Percentiles rank a stretch among this genome's conserved stretches.
phyloP scores from a whole-genome alignment of 1,140 invertebrate genomes.

The Cyrtorhinus lividipennis region DNA sequence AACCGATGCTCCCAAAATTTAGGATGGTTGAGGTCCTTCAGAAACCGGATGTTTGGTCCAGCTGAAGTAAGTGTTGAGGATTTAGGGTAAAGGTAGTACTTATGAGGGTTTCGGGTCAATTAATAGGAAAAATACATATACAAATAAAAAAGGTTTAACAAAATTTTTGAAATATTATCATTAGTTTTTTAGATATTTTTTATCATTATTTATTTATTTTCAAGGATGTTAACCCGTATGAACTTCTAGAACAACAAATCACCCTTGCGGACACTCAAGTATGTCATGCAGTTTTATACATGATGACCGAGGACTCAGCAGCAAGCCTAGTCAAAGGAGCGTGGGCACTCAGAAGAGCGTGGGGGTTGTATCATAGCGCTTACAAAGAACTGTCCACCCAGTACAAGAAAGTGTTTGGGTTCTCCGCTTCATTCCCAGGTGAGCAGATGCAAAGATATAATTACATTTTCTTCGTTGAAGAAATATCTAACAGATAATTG shows the following conservation, averaged over 20 bases:
- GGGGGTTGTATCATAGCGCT: conserved; percentile 54
- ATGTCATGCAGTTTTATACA: conserved; percentile 44
- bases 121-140: no score
- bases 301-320: conserved; percentile 49
- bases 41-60: conserved; percentile 38
- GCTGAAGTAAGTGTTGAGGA: no score
- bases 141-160: no score
- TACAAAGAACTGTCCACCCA: conserved; percentile 43
- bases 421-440: neutral
- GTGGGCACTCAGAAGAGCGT: conserved; percentile 55
- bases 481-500: no score
- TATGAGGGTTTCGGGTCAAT: no score
- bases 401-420: conserved; percentile 33
- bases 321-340: conserved; percentile 50
- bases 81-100: no score
- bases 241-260: conserved; percentile 44
- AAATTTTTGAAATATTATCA: no score
- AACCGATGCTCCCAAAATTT: conserved; percentile 40
- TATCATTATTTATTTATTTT: no score
- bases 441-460: no score
- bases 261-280: conserved; percentile 52
- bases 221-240: conserved; percentile 12
- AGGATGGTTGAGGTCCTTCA: conserved; percentile 42
- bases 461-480: no score
- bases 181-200: no score